Base-by-base conservation (phyloP, 2,797 vertebrate species). In the Catostomus latipinnis region DNA sequence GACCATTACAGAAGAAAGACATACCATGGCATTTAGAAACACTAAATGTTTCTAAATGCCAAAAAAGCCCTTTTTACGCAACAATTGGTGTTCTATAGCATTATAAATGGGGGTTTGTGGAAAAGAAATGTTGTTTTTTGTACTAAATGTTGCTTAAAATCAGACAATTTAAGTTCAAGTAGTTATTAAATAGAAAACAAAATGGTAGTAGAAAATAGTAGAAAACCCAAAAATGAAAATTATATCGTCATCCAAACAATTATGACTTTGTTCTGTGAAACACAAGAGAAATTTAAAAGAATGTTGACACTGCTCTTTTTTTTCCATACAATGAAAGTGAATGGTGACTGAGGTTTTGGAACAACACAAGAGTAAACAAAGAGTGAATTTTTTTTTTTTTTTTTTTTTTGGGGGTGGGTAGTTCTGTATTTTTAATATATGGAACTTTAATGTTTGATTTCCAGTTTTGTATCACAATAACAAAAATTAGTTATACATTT, bases 1-100 rank as follows among this genome's bases (percentile, higher is more conserved):
- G 48, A 61, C 76, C 76, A 78, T 78, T 34, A 34, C 66, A 70
- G 74, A 45, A 60, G 43, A 56, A 71, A 54, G 48, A 63, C 43
- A 5, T 18, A 13, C 22, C 13, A 54, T 63, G 16, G 60, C 48
- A 60, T 11, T 61, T 69, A 43, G 13, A 77, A 67, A 76, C 65
- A 76, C 54, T 76, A 18, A 18, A 18, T 67, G 12, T 12, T 69
- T 58, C 68, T 12, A 58, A 16, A 10, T 18, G 16, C 22, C 22
- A 34, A 34, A n/a, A 76, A 56, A 68, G 46, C 6, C n/a, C 18
- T 10, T 12, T 67, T 57, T 22, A 48, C 46, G 43, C 49, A 8
- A 56, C 34, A 65, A 50, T 10, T 7, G 13, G 6, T 22, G 52
- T 58, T 76, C 34, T 43, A 5, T 56, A 48, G n/a, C 62, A 11